Conservation (phyloP, 37 sponge, comb jelly and placozoan species). For the Oopsacas minuta region DNA sequence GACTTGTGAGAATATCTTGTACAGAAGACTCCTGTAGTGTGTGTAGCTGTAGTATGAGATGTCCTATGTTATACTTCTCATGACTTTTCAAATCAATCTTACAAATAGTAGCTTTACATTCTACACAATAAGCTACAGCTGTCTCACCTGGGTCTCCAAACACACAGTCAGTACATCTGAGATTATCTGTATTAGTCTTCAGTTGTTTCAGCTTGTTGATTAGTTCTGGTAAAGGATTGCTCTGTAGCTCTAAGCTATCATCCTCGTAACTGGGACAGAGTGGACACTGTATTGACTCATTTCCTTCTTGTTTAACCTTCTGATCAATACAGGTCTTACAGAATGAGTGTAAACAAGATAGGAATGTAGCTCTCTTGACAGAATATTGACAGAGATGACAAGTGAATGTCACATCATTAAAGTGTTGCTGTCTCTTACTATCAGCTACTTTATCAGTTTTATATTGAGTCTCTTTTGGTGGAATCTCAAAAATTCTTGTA, state of each 20-base stretch:
- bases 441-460: no score
- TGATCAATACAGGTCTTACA: background rate
- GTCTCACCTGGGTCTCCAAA: background rate
- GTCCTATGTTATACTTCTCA: constrained; percentile 3
- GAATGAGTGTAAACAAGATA: constrained; percentile 6
- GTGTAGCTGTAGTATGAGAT: background rate
- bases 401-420: background rate
- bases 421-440: background rate
- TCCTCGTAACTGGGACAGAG: background rate
- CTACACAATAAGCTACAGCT: constrained; percentile 11
- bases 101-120: constrained; percentile 13
- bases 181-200: background rate
- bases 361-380: constrained; percentile 1
- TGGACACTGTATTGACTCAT: background rate
- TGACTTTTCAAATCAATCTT: background rate
- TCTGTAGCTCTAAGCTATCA: background rate
- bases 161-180: constrained; percentile 8
- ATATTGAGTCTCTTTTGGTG: no score
- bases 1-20: background rate
- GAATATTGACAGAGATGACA: background rate
- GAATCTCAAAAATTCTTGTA: background rate
- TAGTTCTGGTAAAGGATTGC: background rate
- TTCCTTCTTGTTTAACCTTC: background rate
- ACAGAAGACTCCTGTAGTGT: background rate
- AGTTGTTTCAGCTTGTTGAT: constrained; percentile 6